phyloP scores from a whole-genome alignment of 2,113 vertebrate genomes.

The Percina caprodes region DNA sequence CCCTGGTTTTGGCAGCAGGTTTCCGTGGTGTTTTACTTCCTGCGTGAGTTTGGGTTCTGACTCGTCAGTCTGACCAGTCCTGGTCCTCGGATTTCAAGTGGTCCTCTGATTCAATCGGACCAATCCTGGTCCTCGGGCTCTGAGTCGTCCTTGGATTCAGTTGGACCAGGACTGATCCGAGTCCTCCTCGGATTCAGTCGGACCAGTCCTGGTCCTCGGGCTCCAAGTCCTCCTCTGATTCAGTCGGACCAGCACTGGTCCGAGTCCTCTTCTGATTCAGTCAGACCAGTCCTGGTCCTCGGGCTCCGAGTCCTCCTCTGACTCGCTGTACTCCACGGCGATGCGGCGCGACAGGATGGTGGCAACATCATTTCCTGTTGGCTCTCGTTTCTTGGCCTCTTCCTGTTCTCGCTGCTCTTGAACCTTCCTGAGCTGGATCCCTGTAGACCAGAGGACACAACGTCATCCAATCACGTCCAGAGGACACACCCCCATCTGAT shows the following conservation, averaged over 20 bases:
- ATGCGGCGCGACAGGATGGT: constrained; percentile 84
- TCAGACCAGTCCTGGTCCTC: constrained; percentile 94
- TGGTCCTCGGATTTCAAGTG: too few species aligned
- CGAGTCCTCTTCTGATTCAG: constrained; percentile 52
- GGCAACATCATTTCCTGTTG: constrained; percentile 87
- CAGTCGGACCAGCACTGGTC: constrained; percentile 29
- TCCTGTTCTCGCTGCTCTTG: constrained; percentile 89
- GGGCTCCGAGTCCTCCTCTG: constrained; percentile 90
- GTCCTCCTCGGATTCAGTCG: constrained; percentile 73
- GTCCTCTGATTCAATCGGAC: neutral
- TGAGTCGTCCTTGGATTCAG: too few species aligned
- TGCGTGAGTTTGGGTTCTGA: too few species aligned
- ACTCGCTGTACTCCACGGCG: constrained; percentile 92
- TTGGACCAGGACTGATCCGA: neutral
- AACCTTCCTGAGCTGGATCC: constrained; percentile 88
- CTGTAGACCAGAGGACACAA: constrained; percentile 55
- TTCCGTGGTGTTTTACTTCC: too few species aligned
- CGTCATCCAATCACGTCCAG: too few species aligned
- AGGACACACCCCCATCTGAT: too few species aligned
- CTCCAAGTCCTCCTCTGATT: constrained; percentile 92
- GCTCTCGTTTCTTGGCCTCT: constrained; percentile 83
- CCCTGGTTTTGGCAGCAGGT: too few species aligned
- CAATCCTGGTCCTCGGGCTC: neutral
- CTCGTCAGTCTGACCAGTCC: too few species aligned
- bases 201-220: constrained; percentile 93